Conservation (phyloP, 2,797 vertebrate genomes). For the Telmatherina bonti region DNA sequence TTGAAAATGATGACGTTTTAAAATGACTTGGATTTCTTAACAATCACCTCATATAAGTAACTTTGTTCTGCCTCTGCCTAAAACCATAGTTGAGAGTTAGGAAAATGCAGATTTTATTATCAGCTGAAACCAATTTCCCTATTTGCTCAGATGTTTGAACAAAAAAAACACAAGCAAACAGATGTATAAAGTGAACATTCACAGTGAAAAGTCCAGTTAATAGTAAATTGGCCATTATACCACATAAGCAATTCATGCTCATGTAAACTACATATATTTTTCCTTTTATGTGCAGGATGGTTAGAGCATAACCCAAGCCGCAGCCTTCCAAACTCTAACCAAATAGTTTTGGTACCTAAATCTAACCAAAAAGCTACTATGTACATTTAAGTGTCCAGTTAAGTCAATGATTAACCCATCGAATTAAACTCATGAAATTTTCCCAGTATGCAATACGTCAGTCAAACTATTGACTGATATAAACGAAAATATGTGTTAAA, state of each 20-base stretch:
- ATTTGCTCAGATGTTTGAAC: not conserved
- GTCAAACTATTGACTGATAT: not conserved
- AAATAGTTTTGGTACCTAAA: not conserved
- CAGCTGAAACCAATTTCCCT: not conserved
- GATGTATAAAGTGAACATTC: not conserved
- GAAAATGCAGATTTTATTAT: constrained; percentile 11
- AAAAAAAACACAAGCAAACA: not conserved
- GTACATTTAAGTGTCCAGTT: not conserved
- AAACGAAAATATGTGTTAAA: not conserved
- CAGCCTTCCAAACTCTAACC: not conserved
- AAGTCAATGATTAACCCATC: not conserved
- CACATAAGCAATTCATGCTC: not conserved
- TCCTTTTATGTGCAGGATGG: not conserved
- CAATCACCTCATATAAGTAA: constrained; percentile 8
- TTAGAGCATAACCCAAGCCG: not conserved
- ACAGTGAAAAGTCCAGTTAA: not conserved
- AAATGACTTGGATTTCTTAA: constrained; percentile 8
- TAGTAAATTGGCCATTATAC: not conserved
- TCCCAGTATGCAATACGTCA: not conserved
- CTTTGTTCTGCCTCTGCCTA: constrained; percentile 1
- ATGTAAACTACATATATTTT: not conserved
- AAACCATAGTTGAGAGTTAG: not conserved
- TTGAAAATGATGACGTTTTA: not conserved
- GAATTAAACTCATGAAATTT: no score
- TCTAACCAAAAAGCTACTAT: not conserved